Evolutionary conservation across 2,113 vertebrate genomes (phyloP).

Genomic region (Pterophyllum scalare): DNA sequence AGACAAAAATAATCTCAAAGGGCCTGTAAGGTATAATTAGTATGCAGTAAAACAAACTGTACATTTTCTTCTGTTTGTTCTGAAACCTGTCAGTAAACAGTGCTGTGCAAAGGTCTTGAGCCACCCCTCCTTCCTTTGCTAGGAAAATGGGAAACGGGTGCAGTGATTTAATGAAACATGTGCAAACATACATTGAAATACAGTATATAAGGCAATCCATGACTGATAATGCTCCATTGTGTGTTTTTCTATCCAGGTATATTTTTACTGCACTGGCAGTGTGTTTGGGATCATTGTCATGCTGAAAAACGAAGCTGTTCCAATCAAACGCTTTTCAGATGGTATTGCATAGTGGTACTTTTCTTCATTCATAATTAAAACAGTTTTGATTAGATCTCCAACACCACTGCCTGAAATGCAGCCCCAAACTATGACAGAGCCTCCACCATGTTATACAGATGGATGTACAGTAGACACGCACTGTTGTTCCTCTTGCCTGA

Average conservation of each 20-base stretch:
- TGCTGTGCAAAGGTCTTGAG: not conserved
- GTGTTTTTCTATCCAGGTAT: not conserved
- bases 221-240: not conserved
- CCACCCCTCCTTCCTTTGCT: not conserved
- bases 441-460: no score
- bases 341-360: not conserved
- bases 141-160: not conserved
- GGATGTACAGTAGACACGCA: no score
- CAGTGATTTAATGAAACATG: not conserved
- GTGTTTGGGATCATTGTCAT: not conserved
- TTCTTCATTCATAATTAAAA: not conserved
- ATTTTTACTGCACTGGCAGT: not conserved
- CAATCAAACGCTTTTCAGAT: not conserved
- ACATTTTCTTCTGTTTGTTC: not conserved
- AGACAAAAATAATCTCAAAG: not conserved
- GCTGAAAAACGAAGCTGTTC: not conserved
- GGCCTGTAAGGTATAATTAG: not conserved
- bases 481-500: not conserved
- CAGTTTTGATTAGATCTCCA: not conserved
- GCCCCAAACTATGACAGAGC: no score
- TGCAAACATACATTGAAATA: not conserved
- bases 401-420: not conserved
- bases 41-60: not conserved
- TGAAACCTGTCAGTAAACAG: not conserved
- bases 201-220: not conserved